Percentiles rank a stretch among this genome's conserved stretches.
Evolutionary conservation across 2,888 invertebrate species (phyloP).

Genomic region (Tridacna gigas): DNA sequence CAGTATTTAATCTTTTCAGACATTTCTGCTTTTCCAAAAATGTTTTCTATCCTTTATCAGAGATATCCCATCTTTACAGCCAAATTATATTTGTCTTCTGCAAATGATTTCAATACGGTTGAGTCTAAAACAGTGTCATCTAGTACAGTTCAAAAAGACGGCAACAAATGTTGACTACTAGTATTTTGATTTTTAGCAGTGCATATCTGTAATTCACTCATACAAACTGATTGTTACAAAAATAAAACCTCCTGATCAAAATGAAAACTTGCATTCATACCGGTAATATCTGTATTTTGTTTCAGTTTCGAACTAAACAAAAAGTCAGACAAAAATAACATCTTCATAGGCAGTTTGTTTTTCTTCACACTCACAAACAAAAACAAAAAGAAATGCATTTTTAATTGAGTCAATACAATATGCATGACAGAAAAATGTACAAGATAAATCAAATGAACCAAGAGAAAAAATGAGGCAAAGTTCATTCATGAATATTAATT

Average conservation of each 20-base stretch:
- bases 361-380: conserved; percentile 12
- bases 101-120: too few species aligned
- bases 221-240: conserved; percentile 19
- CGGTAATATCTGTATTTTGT: conserved; percentile 18
- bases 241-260: conserved; percentile 17
- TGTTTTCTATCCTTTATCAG: too few species aligned
- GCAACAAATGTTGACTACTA: too few species aligned
- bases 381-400: conserved; percentile 31
- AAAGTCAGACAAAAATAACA: conserved; percentile 48
- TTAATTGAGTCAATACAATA: conserved; percentile 55
- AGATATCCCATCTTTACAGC: too few species aligned
- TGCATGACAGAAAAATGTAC: conserved; percentile 37
- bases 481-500: conserved; percentile 29
- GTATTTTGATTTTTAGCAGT: too few species aligned
- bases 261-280: conserved; percentile 3
- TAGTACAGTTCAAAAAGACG: too few species aligned
- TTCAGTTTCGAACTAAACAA: conserved; percentile 36
- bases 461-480: conserved; percentile 42
- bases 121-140: too few species aligned
- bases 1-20: too few species aligned
- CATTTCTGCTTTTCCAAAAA: too few species aligned
- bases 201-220: conserved; percentile 8
- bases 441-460: neutral
- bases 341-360: conserved; percentile 54
- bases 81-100: too few species aligned